Evolutionary conservation across 2,797 vertebrate genomes (phyloP).

Genomic region (Argyrosomus regius): DNA sequence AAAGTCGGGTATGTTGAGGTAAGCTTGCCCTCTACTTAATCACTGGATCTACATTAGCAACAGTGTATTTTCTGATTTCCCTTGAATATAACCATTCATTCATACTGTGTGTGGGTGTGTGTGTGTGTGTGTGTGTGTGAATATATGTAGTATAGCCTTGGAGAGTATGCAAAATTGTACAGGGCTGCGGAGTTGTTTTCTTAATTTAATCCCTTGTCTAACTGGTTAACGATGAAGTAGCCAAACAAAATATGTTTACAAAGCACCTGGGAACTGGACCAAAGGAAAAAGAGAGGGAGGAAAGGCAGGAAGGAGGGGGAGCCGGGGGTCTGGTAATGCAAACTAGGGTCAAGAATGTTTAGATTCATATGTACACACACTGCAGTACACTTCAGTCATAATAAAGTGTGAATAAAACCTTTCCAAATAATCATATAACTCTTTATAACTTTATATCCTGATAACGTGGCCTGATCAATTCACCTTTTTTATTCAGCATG

Average conservation of each 20-base stretch:
- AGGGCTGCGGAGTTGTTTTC: neutral
- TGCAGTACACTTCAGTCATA: neutral
- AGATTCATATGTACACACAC: neutral
- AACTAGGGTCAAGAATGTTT: neutral
- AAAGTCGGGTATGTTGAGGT: neutral
- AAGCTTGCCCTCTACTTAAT: neutral
- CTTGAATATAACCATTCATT: neutral
- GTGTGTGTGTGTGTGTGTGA: neutral
- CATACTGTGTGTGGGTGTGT: neutral
- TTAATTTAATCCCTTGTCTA: neutral
- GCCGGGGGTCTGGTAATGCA: too few relatives aligned
- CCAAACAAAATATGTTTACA: constrained; percentile 28
- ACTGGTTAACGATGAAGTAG: constrained; percentile 1
- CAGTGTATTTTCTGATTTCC: neutral
- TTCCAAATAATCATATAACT: neutral
- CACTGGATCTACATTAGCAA: neutral
- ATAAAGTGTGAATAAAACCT: too few relatives aligned
- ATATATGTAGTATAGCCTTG: neutral
- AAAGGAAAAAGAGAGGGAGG: neutral
- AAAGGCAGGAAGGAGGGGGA: neutral
- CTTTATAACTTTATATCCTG: neutral
- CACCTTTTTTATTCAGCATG: neutral
- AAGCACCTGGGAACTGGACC: constrained; percentile 10
- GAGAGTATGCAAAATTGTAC: neutral
- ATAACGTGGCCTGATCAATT: neutral